Conservation (phyloP, 2,888 invertebrate genomes). For the Cremastinae sp. region DNA sequence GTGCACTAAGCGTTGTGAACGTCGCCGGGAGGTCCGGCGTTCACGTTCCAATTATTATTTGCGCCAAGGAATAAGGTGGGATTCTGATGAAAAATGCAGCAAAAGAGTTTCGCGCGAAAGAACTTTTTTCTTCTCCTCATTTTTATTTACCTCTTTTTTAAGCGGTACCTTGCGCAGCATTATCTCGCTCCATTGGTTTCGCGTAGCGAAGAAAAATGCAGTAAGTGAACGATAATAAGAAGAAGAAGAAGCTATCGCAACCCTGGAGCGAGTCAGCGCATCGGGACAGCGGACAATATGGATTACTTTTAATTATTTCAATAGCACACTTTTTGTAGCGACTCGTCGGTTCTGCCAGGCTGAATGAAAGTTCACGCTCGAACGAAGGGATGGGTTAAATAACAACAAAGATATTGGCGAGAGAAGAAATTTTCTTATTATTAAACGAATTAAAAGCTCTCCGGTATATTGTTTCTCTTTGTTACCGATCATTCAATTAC, state of each 20-base stretch:
- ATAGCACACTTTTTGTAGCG: slow-evolving; percentile 33
- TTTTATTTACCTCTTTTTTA: slow-evolving; percentile 48
- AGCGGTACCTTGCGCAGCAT: slow-evolving; percentile 23
- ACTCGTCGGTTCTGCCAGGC: neutral
- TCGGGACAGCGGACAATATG: slow-evolving; percentile 56
- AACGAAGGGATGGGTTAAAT: neutral
- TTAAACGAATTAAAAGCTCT: too few relatives aligned
- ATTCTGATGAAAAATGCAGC: slow-evolving; percentile 24
- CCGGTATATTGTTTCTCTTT: neutral
- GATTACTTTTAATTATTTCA: slow-evolving; percentile 73
- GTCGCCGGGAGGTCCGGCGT: slow-evolving; percentile 57
- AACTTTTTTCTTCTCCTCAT: slow-evolving; percentile 53
- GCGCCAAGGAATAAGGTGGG: slow-evolving; percentile 62
- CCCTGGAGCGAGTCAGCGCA: slow-evolving; percentile 62
- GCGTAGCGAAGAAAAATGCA: slow-evolving; percentile 35
- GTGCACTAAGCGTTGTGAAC: slow-evolving; percentile 1
- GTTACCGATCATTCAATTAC: too few relatives aligned
- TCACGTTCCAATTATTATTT: slow-evolving; percentile 73
- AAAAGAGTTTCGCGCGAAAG: slow-evolving; percentile 56
- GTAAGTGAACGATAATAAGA: slow-evolving; percentile 41
- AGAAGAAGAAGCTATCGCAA: slow-evolving; percentile 42
- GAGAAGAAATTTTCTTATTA: neutral
- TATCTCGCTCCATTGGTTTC: slow-evolving; percentile 56
- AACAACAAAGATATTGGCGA: neutral
- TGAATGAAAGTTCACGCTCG: neutral